Evolutionary conservation across 2,113 vertebrate species (phyloP), one percentile per base, ranked within the genome.

Genomic region (Halichoerus grypus): DNA sequence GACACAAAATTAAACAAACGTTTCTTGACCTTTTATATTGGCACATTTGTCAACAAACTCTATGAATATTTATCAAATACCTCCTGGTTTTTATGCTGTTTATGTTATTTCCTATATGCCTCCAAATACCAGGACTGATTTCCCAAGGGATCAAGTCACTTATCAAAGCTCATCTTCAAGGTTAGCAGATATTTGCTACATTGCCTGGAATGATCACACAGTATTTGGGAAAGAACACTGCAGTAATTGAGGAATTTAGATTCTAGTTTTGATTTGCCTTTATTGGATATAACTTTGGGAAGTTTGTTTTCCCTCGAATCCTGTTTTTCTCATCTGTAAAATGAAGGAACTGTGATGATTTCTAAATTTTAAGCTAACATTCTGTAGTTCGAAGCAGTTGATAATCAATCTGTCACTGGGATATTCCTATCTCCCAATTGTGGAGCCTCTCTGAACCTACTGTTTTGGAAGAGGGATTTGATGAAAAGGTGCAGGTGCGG

Each of bases 1-100:
- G 97, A 97, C 24, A 98, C 53, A 98, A 95, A 95, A 91, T 57
- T n/a, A 72, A 90, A 88, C 46, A 74, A 22, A 69, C 4, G 13
- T 85, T 74, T 86, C 59, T 91, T 74, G 15, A 39, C 46, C 26
- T 90, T 93, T 63, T 53, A 76, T 53, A 51, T 26, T 59, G n/a
- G 49, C 28, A 36, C 4, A 2, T 63, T 81, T 91, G 46, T 76
- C 49, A 95, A 61, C 22, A 67, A 15, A 59, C 39, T 89, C 46
- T 92, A 77, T 0, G 15, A 63, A 36, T 92, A 57, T 55, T 65
- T 69, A 36, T 61, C 77, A 87, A 69, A 22, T 33, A 21, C 1
- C 22, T 93, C n/a, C 67, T 91, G 39, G 13, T 72, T 91, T 67
- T 88, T 88, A 82, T 71, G 49, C 28, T 79, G 18, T 24, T 65